Conservation (phyloP, 2,113 vertebrate genomes). For the Varanus salvator region DNA sequence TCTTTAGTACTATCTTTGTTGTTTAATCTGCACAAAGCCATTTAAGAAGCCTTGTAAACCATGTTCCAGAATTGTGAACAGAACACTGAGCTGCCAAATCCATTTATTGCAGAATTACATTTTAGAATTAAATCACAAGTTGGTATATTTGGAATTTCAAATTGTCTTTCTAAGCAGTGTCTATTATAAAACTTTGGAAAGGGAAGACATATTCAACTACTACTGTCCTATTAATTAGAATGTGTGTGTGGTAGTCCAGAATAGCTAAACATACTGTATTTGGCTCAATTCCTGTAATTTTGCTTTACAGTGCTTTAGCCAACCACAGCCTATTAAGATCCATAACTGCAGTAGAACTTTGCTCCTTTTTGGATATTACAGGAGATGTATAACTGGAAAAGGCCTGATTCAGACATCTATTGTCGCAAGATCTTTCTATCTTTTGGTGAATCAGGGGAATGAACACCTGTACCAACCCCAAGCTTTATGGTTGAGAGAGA, state of each 20-base stretch:
- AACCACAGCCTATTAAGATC: background rate
- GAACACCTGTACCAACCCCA: too few relatives aligned
- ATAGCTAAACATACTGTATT: background rate
- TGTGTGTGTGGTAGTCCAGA: background rate
- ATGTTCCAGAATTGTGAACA: constrained; percentile 6
- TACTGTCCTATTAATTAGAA: background rate
- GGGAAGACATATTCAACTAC: background rate
- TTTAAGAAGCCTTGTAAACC: constrained; percentile 14
- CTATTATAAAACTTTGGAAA: background rate
- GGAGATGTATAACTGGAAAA: background rate
- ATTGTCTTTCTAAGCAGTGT: background rate
- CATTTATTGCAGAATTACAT: constrained; percentile 9
- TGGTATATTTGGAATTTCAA: constrained; percentile 17
- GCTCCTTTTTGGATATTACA: background rate
- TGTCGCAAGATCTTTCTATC: too few relatives aligned
- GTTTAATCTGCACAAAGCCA: background rate
- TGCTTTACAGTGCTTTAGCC: background rate
- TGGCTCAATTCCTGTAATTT: background rate
- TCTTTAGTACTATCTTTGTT: constrained; percentile 44
- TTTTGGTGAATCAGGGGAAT: too few relatives aligned
- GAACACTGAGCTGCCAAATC: constrained; percentile 20
- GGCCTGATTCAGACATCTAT: too few relatives aligned
- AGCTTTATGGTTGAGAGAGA: too few relatives aligned
- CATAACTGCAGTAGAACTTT: background rate
- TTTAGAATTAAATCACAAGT: constrained; percentile 23